These are phyloP conservation scores for Pseudocheirus occidentalis DNA, from an alignment of 2,797 vertebrate genomes.

Conservation along the genomic window DNA sequence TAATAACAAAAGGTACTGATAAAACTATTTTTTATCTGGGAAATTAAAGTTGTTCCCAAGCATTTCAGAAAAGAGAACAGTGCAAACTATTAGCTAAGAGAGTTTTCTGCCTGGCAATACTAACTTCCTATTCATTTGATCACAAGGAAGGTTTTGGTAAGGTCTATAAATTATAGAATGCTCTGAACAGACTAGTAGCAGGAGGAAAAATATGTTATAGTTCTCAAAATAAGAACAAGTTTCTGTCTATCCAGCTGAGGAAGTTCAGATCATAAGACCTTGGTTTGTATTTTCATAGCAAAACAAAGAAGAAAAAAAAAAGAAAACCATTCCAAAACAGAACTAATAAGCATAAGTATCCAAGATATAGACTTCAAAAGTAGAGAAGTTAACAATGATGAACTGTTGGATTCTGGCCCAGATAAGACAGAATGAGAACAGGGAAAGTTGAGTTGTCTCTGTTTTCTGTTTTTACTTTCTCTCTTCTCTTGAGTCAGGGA, in stretches of 20 bases:
- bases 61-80: slow-evolving; percentile 74
- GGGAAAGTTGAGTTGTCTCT: not conserved
- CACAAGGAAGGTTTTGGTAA: slow-evolving; percentile 80
- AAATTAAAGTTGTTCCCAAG: slow-evolving; percentile 77
- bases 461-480: not conserved
- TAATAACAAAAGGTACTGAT: not conserved
- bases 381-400: not conserved
- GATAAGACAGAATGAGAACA: not conserved
- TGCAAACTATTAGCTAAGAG: slow-evolving; percentile 80
- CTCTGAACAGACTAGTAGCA: slow-evolving; percentile 82
- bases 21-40: slow-evolving; percentile 41
- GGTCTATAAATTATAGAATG: slow-evolving; percentile 82
- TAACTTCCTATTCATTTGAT: slow-evolving; percentile 85
- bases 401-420: not conserved
- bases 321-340: slow-evolving; percentile 47
- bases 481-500: not conserved
- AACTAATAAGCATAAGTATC: not conserved
- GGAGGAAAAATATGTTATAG: slow-evolving; percentile 81
- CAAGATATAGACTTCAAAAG: slow-evolving; percentile 5
- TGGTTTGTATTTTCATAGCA: slow-evolving; percentile 71
- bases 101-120: slow-evolving; percentile 80
- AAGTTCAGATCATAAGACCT: slow-evolving; percentile 66
- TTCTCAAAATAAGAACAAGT: slow-evolving; percentile 83
- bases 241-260: slow-evolving; percentile 81
- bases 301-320: slow-evolving; percentile 61